Conservation (phyloP, 1,140 invertebrate species). For the Liolophura sinensis region DNA sequence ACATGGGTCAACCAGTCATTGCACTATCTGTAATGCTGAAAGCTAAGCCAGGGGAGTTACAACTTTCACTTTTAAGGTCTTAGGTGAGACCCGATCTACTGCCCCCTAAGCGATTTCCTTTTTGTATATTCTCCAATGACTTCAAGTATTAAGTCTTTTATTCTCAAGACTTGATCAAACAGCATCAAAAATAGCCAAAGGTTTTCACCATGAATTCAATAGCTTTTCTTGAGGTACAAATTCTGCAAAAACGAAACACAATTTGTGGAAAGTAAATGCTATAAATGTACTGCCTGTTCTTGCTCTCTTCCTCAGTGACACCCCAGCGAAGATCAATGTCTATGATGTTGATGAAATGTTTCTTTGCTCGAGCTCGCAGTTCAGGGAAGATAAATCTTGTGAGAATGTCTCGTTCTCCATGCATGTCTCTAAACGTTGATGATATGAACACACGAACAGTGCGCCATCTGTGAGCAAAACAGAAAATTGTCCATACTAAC, state of each 20-base stretch:
- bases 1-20: no score
- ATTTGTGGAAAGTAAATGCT: background rate
- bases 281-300: constrained; percentile 44
- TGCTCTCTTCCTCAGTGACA: constrained; percentile 57
- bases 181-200: background rate
- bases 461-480: constrained; percentile 50
- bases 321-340: constrained; percentile 63
- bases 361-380: constrained; percentile 48
- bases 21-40: no score
- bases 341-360: constrained; percentile 56
- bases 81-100: no score
- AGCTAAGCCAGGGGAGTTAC: no score
- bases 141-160: no score
- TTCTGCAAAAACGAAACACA: background rate
- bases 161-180: background rate
- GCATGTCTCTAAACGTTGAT: constrained; percentile 63
- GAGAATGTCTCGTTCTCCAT: constrained; percentile 61
- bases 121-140: no score
- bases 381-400: constrained; percentile 61
- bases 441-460: constrained; percentile 62
- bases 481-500: no score
- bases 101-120: no score
- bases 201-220: background rate
- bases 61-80: no score
- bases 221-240: background rate